Percentiles rank a stretch among this genome's conserved stretches.
These are phyloP conservation scores for Gorsachius magnificus DNA, from an alignment of 2,797 vertebrate genomes.

Conservation along the genomic window DNA sequence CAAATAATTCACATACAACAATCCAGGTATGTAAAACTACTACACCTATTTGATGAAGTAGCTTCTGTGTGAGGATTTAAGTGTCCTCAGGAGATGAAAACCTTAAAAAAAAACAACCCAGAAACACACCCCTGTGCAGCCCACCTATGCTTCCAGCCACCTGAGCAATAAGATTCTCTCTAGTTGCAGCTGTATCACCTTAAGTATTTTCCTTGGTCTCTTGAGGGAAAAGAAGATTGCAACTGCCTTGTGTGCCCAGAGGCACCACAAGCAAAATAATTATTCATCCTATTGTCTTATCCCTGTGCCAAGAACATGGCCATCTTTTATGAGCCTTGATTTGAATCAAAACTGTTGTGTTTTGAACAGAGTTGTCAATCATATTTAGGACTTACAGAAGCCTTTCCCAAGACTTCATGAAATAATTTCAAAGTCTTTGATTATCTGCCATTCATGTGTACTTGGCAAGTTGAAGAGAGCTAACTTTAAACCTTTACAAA, in stretches of 20 bases:
- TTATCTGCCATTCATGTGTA: not conserved
- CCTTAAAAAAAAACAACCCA: not conserved
- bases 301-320: not conserved
- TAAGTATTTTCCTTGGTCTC: not conserved
- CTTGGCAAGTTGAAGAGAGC: not conserved
- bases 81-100: not conserved
- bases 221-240: not conserved
- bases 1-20: not conserved
- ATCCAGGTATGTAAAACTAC: not conserved
- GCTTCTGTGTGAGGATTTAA: not conserved
- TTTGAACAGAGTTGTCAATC: not conserved
- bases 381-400: not conserved
- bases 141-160: not conserved
- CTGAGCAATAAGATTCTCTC: not conserved
- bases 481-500: not conserved
- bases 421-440: not conserved
- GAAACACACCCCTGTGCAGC: not conserved
- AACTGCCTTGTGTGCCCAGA: not conserved
- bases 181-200: not conserved
- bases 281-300: not conserved
- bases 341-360: not conserved
- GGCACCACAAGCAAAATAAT: not conserved
- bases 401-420: not conserved
- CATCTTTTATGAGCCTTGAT: not conserved
- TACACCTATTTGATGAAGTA: not conserved